Evolutionary conservation across 2,113 vertebrate species (phyloP).

Genomic region (Lepus europaeus): DNA sequence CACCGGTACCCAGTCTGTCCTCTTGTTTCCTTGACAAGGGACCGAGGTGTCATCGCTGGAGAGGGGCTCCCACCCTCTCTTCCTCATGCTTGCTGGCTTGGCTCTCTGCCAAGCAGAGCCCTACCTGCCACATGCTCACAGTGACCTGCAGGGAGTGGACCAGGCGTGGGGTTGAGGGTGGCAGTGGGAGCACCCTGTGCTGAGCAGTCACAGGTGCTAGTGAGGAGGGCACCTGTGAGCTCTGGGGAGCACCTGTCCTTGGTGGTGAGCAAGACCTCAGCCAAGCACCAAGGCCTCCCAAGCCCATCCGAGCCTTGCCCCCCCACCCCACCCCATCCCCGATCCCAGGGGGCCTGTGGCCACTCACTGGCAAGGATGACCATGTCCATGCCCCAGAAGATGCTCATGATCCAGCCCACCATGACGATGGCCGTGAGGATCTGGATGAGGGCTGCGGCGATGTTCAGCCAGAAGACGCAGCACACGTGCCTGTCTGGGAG

Average conservation of each 20-base stretch:
- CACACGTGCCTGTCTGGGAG: conserved; percentile 95
- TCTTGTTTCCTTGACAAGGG: background rate
- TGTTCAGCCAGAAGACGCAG: conserved; percentile 98
- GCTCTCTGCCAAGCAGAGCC: background rate
- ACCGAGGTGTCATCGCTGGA: background rate
- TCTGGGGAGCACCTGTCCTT: background rate
- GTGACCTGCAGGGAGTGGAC: background rate
- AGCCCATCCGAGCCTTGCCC: fast-evolving
- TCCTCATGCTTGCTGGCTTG: fast-evolving
- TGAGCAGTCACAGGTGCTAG: fast-evolving
- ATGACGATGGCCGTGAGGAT: conserved; percentile 97
- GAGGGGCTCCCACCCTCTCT: background rate
- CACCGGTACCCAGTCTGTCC: background rate
- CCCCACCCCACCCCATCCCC: background rate
- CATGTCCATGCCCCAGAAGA: conserved; percentile 99
- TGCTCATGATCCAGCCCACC: conserved; percentile 99
- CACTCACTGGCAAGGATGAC: conserved; percentile 98
- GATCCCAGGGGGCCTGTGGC: fast-evolving
- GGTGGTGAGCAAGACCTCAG: background rate
- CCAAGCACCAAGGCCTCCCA: background rate
- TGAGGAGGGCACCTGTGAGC: background rate
- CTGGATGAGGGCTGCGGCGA: conserved; percentile 97
- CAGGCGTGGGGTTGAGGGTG: background rate
- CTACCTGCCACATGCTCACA: too few relatives aligned
- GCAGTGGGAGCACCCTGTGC: background rate